Evolutionary conservation across 2,113 vertebrate genomes (phyloP).

Genomic region (Mesembrinibis cayennensis): DNA sequence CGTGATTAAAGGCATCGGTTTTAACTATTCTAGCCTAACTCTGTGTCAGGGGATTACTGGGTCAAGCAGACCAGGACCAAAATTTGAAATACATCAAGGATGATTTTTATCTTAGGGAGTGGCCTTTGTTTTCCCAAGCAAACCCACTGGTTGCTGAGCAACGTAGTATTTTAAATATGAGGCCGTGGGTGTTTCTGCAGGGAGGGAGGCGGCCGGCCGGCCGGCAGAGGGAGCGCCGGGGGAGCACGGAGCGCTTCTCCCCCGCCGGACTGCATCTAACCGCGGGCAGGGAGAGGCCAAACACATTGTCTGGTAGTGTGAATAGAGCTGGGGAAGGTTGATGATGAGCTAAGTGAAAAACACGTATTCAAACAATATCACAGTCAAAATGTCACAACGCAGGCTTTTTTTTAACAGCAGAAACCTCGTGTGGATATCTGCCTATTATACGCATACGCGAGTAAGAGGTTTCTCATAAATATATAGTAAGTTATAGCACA

Average conservation of each 20-base stretch:
- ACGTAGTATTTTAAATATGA: not conserved
- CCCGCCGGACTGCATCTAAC: too few relatives aligned
- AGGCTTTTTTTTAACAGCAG: not conserved
- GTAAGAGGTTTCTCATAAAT: not conserved
- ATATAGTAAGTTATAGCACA: rapidly evolving
- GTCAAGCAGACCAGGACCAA: not conserved
- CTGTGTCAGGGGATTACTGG: not conserved
- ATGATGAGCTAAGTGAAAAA: not conserved
- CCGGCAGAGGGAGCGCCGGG: not conserved
- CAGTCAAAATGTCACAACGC: rapidly evolving
- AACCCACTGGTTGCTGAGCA: not conserved
- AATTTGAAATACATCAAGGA: rapidly evolving
- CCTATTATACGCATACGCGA: rapidly evolving
- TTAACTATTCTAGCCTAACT: not conserved
- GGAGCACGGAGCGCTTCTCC: not conserved
- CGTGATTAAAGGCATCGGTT: not conserved
- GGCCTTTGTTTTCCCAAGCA: not conserved
- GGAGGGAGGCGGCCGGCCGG: not conserved
- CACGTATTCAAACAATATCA: not conserved
- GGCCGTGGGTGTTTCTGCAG: rapidly evolving
- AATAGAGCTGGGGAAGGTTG: not conserved
- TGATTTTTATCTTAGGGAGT: rapidly evolving
- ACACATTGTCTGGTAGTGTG: rapidly evolving
- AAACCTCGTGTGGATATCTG: rapidly evolving
- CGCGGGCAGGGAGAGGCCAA: not conserved